These are phyloP conservation scores for Kuschelorhynchus macadamiae DNA, from an alignment of 2,888 invertebrate species.

Conservation along the genomic window DNA sequence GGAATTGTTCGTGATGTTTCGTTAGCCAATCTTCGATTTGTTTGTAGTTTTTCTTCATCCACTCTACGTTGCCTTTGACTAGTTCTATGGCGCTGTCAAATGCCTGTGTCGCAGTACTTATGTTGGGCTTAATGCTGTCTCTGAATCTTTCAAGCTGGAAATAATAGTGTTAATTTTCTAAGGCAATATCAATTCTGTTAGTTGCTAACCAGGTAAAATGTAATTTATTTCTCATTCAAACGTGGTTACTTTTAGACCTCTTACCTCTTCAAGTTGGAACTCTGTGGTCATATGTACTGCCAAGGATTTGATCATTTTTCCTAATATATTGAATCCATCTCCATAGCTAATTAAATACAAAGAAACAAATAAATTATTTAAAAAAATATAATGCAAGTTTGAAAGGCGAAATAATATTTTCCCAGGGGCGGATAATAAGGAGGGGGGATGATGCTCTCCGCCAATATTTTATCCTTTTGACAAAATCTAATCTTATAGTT, in stretches of 20 bases:
- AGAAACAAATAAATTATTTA: too few species aligned
- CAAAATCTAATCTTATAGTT: too few species aligned
- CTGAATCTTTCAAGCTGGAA: slow-evolving; percentile 67
- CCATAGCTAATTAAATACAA: slow-evolving; percentile 69
- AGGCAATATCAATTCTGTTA: too few species aligned
- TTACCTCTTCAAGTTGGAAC: slow-evolving; percentile 64
- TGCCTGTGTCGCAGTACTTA: slow-evolving; percentile 70
- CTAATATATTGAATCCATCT: slow-evolving; percentile 71
- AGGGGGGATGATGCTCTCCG: too few species aligned
- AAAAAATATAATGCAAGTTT: too few species aligned
- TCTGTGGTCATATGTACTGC: slow-evolving; percentile 72
- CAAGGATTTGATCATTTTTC: slow-evolving; percentile 71
- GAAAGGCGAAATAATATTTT: too few species aligned
- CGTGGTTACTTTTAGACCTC: too few species aligned
- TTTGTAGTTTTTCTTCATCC: slow-evolving; percentile 72
- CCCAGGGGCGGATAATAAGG: too few species aligned
- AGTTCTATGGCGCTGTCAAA: slow-evolving; percentile 72
- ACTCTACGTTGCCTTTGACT: slow-evolving; percentile 71
- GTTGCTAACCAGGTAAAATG: too few species aligned
- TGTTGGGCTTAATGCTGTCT: slow-evolving; percentile 64
- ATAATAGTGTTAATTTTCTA: too few species aligned
- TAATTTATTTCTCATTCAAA: too few species aligned
- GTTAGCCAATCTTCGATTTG: slow-evolving; percentile 64
- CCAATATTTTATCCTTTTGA: too few species aligned
- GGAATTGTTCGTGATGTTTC: slow-evolving; percentile 58